These are phyloP conservation scores for Chouioia cunea DNA, from an alignment of 2,888 invertebrate genomes.

Conservation along the genomic window DNA sequence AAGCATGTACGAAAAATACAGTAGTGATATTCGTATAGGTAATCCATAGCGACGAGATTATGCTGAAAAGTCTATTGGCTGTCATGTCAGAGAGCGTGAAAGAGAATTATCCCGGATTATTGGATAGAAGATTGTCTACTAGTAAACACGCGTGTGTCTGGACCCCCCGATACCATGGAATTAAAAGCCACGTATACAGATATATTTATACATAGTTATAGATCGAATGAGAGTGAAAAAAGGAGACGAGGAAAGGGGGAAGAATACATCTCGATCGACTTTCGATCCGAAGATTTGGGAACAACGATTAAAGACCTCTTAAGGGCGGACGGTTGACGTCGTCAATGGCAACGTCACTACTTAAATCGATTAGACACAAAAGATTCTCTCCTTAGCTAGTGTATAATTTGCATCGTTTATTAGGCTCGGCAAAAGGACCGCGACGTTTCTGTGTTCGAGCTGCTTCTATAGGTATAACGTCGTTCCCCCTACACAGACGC, in stretches of 20 bases:
- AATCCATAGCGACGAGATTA: neutral
- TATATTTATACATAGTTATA: too few species aligned
- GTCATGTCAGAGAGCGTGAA: conserved; percentile 35
- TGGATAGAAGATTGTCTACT: conserved; percentile 21
- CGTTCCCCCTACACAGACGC: too few species aligned
- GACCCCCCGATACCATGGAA: neutral
- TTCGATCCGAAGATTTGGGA: conserved; percentile 16
- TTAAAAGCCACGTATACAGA: conserved; percentile 3
- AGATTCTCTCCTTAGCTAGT: conserved; percentile 17
- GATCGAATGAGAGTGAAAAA: too few species aligned
- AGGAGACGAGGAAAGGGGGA: too few species aligned
- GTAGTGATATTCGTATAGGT: conserved; percentile 35
- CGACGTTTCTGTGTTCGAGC: neutral
- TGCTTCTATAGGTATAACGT: too few species aligned
- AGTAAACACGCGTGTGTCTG: neutral
- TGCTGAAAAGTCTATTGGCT: neutral
- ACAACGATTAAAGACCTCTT: conserved; percentile 34
- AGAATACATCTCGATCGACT: conserved; percentile 27
- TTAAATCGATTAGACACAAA: conserved; percentile 45
- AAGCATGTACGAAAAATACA: conserved; percentile 16
- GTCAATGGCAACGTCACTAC: conserved; percentile 32
- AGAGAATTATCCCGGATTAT: conserved; percentile 47
- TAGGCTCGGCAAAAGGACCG: conserved; percentile 3
- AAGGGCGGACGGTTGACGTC: conserved; percentile 30
- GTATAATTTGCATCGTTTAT: conserved; percentile 42